A percentile compares a stretch with the other conserved stretches of the same genome.
phyloP scores from a whole-genome alignment of 2,797 vertebrate genomes.

The Lithobates sylvaticus region DNA sequence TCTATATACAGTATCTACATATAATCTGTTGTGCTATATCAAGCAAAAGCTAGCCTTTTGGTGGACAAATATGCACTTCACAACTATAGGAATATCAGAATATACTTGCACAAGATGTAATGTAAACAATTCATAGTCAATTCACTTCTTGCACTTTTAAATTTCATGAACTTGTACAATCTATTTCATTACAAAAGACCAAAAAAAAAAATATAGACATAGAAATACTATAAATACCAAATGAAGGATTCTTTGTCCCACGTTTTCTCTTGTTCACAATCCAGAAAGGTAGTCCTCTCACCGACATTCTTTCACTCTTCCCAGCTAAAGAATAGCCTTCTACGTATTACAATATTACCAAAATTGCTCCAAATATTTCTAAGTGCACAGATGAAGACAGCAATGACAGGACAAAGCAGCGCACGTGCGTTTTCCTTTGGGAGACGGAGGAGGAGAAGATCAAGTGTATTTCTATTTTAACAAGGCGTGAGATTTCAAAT shows the following conservation, averaged over 20 bases:
- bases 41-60: background rate
- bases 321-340: background rate
- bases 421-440: conserved; percentile 31
- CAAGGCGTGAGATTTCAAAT: conserved; percentile 2
- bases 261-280: conserved; percentile 19
- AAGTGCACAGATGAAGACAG: conserved; percentile 19
- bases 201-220: background rate
- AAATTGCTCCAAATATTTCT: conserved; percentile 27
- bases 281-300: conserved; percentile 22
- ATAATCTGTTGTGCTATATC: background rate
- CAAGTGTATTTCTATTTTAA: conserved; percentile 25
- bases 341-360: background rate
- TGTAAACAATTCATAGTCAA: background rate
- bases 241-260: conserved; percentile 28
- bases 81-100: background rate
- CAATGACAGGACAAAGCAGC: conserved; percentile 46
- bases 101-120: background rate
- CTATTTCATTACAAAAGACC: background rate
- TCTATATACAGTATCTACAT: background rate
- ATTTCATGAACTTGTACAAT: background rate
- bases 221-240: conserved; percentile 9
- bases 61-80: background rate
- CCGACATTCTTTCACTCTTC: conserved; percentile 36
- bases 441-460: conserved; percentile 49
- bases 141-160: background rate